Conservation (phyloP, 2,888 invertebrate genomes). For the Lomographa bimaculata region DNA sequence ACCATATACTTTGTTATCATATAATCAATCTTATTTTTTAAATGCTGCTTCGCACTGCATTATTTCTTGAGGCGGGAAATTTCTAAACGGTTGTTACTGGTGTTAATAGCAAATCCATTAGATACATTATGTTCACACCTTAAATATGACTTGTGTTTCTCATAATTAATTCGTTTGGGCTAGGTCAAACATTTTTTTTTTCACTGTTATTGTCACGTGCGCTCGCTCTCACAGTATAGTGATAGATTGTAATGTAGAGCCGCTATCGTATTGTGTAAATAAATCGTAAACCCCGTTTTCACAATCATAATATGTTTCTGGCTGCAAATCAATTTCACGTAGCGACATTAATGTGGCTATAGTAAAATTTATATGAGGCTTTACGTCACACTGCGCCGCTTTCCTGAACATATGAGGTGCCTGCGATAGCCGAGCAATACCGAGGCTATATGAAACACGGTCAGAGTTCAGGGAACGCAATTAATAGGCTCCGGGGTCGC, state of each 20-base stretch:
- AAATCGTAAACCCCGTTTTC: slow-evolving; percentile 83
- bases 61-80: slow-evolving; percentile 21
- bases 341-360: slow-evolving; percentile 81
- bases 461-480: slow-evolving; percentile 55
- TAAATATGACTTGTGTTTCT: slow-evolving; percentile 18
- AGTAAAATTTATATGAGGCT: slow-evolving; percentile 81
- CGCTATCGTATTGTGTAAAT: slow-evolving; percentile 79
- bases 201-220: slow-evolving; percentile 6
- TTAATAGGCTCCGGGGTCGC: slow-evolving; percentile 34
- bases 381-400: slow-evolving; percentile 70
- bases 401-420: slow-evolving; percentile 64
- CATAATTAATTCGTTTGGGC: slow-evolving; percentile 22
- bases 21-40: no score
- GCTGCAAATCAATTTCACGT: slow-evolving; percentile 83
- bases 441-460: slow-evolving; percentile 43
- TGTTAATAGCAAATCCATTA: slow-evolving; percentile 30
- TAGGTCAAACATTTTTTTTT: neutral
- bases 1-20: no score
- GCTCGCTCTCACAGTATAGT: slow-evolving; percentile 40
- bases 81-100: slow-evolving; percentile 18
- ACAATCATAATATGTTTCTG: slow-evolving; percentile 84
- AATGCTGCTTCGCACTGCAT: slow-evolving; percentile 18
- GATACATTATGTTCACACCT: slow-evolving; percentile 17
- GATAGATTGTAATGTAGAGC: slow-evolving; percentile 74
- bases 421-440: slow-evolving; percentile 54